Conservation (phyloP, 2,797 vertebrate species). For the Onychomys leucogaster region DNA sequence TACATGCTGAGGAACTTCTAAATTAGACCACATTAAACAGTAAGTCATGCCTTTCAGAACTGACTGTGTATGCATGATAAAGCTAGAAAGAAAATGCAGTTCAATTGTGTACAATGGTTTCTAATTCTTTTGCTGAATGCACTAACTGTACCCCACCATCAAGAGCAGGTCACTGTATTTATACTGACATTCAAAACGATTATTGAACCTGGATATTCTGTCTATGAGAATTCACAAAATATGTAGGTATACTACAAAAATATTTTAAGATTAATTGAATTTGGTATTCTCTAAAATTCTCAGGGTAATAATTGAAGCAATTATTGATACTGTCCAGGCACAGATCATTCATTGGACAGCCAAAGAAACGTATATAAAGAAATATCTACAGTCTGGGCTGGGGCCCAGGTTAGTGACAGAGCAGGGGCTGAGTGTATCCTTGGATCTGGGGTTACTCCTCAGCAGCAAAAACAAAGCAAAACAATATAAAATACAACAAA, state of each 20-base stretch:
- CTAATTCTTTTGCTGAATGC: constrained; percentile 35
- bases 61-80: constrained; percentile 1
- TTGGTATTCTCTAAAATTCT: not conserved
- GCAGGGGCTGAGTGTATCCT: not conserved
- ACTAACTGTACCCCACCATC: constrained; percentile 9
- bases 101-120: constrained; percentile 34
- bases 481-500: not conserved
- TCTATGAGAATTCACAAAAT: constrained; percentile 43
- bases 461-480: not conserved
- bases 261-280: not conserved
- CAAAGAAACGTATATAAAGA: not conserved
- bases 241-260: constrained; percentile 55
- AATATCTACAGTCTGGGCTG: not conserved
- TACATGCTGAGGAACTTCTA: constrained; percentile 54
- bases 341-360: not conserved
- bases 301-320: not conserved
- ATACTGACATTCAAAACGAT: constrained; percentile 25
- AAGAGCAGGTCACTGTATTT: constrained; percentile 43
- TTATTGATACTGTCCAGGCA: not conserved
- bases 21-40: constrained; percentile 74
- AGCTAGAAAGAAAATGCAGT: not conserved
- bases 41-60: constrained; percentile 61
- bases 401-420: not conserved
- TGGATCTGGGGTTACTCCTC: not conserved
- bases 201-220: constrained; percentile 57